Evolutionary conservation across 2,797 vertebrate genomes (phyloP).

Genomic region (Characodon lateralis): DNA sequence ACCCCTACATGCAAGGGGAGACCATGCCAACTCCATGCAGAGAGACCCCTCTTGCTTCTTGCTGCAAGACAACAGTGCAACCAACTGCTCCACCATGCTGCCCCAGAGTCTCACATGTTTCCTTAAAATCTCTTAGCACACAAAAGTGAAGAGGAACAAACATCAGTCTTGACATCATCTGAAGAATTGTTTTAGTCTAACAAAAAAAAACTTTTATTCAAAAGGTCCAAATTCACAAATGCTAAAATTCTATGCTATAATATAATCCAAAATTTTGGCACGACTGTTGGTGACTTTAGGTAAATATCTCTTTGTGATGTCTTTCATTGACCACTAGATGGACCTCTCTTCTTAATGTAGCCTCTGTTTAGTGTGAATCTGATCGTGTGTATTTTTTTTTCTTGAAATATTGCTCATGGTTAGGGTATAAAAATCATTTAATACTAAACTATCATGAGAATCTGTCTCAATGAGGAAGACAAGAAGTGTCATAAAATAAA

Average conservation of each 20-base stretch:
- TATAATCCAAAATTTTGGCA: background rate
- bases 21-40: too few species aligned
- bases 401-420: background rate
- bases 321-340: conserved; percentile 42
- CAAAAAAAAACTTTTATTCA: too few species aligned
- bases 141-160: too few species aligned
- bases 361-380: background rate
- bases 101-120: too few species aligned
- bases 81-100: background rate
- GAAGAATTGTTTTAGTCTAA: too few species aligned
- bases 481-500: background rate
- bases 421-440: background rate
- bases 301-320: background rate
- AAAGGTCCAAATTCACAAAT: too few species aligned
- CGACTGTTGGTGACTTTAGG: background rate
- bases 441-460: background rate
- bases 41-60: too few species aligned
- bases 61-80: too few species aligned
- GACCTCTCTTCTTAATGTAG: background rate
- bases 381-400: background rate
- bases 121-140: too few species aligned
- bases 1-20: too few species aligned
- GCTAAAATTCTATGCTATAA: too few species aligned
- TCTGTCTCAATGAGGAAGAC: background rate
- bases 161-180: too few species aligned